Conservation (phyloP, 2,797 vertebrate genomes). For the Acanthopagrus latus region DNA sequence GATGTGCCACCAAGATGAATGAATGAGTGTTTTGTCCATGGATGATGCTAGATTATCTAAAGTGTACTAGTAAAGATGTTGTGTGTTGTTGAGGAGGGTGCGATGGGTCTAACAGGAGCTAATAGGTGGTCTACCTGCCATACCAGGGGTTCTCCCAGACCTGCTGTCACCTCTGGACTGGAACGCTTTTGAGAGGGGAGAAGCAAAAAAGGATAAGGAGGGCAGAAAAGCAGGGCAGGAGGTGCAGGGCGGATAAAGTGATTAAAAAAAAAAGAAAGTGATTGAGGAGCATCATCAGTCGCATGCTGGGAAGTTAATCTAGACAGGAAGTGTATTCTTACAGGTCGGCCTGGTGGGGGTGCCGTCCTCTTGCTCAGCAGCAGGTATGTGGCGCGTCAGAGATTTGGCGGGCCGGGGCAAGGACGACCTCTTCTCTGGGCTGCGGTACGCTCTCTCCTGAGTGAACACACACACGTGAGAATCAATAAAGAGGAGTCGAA, state of each 20-base stretch:
- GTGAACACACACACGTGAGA: conserved; percentile 33
- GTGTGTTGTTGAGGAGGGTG: conserved; percentile 30
- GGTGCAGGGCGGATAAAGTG: background rate
- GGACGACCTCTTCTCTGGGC: conserved; percentile 94
- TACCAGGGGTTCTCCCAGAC: conserved; percentile 78
- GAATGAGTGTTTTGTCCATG: background rate
- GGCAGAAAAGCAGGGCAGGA: conserved; percentile 25
- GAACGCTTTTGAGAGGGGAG: conserved; percentile 71
- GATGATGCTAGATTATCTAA: background rate
- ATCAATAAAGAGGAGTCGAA: background rate
- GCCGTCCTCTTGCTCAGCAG: conserved; percentile 91
- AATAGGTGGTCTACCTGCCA: conserved; percentile 79
- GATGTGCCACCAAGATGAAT: conserved; percentile 15
- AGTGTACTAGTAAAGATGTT: background rate
- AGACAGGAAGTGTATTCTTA: conserved; percentile 76
- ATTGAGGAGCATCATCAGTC: background rate
- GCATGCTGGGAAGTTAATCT: background rate
- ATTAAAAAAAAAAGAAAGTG: conserved; percentile 2
- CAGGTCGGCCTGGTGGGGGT: conserved; percentile 90
- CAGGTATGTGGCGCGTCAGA: conserved; percentile 91
- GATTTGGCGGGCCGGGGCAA: conserved; percentile 94
- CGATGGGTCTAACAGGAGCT: conserved; percentile 49
- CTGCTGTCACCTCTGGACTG: conserved; percentile 79
- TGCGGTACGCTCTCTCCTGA: conserved; percentile 91
- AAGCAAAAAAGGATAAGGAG: conserved; percentile 10